phyloP scores from a whole-genome alignment of 2,888 invertebrate species.

The Baccha elongata region DNA sequence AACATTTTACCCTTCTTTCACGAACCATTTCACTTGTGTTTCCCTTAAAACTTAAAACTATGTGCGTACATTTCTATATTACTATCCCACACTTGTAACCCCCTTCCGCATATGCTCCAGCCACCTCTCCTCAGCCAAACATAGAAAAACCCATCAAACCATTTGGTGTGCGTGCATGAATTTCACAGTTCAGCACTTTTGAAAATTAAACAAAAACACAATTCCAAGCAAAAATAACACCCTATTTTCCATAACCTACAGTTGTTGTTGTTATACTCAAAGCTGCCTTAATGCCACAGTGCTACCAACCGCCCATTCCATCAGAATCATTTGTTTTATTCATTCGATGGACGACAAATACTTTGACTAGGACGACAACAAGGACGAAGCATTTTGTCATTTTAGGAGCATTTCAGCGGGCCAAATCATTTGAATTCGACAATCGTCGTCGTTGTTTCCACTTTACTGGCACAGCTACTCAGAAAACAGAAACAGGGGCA shows the following conservation, averaged over 20 bases:
- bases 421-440: constrained; percentile 73
- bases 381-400: constrained; percentile 69
- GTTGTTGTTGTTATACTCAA: neutral
- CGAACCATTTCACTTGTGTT: constrained; percentile 70
- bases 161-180: constrained; percentile 69
- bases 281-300: neutral
- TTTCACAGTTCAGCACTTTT: constrained; percentile 74
- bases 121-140: neutral
- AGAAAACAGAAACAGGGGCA: constrained; percentile 16
- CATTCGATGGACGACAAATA: constrained; percentile 55
- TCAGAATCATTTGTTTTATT: constrained; percentile 63
- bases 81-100: constrained; percentile 19
- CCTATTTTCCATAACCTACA: constrained; percentile 31
- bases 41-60: constrained; percentile 70
- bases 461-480: constrained; percentile 52
- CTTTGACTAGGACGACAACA: constrained; percentile 47
- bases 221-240: constrained; percentile 63
- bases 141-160: neutral
- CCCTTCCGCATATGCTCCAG: neutral
- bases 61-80: constrained; percentile 71
- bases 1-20: constrained; percentile 71
- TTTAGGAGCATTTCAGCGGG: constrained; percentile 56
- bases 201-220: constrained; percentile 74
- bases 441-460: constrained; percentile 67
- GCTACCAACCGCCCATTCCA: constrained; percentile 34